These are phyloP conservation scores for Catajapyx aquilonaris DNA, from an alignment of 1,140 invertebrate species.

Conservation along the genomic window DNA sequence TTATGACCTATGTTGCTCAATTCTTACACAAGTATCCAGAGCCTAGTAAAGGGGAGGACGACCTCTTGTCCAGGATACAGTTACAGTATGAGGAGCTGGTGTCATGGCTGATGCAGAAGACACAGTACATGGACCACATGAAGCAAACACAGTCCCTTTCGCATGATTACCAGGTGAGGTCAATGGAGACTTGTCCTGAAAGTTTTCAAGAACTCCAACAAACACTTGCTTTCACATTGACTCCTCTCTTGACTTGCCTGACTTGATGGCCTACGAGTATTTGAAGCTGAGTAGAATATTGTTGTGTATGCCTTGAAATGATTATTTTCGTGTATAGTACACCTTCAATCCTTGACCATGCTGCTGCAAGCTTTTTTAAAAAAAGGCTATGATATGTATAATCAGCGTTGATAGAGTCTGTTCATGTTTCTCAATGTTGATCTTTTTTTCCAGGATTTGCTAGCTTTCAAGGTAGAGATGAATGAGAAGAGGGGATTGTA, in stretches of 20 bases:
- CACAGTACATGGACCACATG: conserved; percentile 40
- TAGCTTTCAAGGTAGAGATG: conserved; percentile 42
- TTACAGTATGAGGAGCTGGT: conserved; percentile 57
- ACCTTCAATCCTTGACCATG: too few relatives aligned
- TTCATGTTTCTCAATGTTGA: too few relatives aligned
- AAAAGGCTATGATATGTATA: too few relatives aligned
- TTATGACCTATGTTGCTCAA: conserved; percentile 99
- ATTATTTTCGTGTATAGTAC: too few relatives aligned
- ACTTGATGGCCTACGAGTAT: too few relatives aligned
- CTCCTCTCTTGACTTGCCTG: too few relatives aligned
- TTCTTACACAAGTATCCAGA: conserved; percentile 90
- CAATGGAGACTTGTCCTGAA: conserved; percentile 2
- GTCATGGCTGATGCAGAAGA: conserved; percentile 57
- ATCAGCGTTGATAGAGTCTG: too few relatives aligned
- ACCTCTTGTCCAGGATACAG: conserved; percentile 50
- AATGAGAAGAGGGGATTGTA: conserved; percentile 41
- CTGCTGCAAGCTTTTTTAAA: too few relatives aligned
- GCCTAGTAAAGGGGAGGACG: conserved; percentile 22
- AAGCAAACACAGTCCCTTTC: conserved; percentile 41
- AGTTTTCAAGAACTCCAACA: background rate
- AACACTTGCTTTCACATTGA: conserved; percentile 3
- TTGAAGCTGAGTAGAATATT: too few relatives aligned
- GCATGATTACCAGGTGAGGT: conserved; percentile 25
- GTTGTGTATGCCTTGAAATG: too few relatives aligned
- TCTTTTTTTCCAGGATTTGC: conserved; percentile 40